Evolutionary conservation across 2,113 vertebrate species (phyloP), one percentile per base, ranked within the genome.

Genomic region (Vidua macroura): DNA sequence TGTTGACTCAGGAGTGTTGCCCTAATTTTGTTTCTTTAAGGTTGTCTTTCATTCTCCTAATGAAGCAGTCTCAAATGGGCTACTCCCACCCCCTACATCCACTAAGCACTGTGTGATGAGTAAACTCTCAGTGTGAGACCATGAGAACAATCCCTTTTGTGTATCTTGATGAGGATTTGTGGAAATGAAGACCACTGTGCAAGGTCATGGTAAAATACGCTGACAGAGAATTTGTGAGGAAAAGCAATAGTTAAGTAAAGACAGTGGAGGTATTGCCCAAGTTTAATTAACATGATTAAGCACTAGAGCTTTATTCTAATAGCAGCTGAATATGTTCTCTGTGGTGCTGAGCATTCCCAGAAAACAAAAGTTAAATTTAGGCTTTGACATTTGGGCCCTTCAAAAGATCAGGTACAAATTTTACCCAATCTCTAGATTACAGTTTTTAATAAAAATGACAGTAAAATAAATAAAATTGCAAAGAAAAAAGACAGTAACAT

Each of bases 21-120:
- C 95, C 79, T 94, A 76, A 92, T 94, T 97, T 64, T 48, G 49
- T 92, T 97, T 95, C 93, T 92, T 87, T 86, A 93, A 95, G 62
- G 70, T 87, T 91, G 89, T 82, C 72, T 95, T 80, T 95, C 82
- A 92, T 33, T 93, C 60, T 83, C 46, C 68, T 97, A 95, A 96
- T 93, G 82, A 95, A 94, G 79, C 41, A 60, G 49, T 83, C n/a
- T 93, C 84, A 80, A 95, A 95, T 70, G 55, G 41, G 69, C 79
- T 90, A 68, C 79, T 95, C 88, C 72, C 7, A 93, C 88, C 44
- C 74, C 64, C 90, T 88, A 37, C 68, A 72, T 75, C 79, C 55
- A 79, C 72, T 77, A 55, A 92, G 75, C 63, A 30, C 67, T 78
- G 43, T 87, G 90, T 67, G 90, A 93, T 96, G 92, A 93, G 95